These are phyloP conservation scores for Temnothorax curvispinosus DNA, from an alignment of 1,140 invertebrate species.

Conservation along the genomic window DNA sequence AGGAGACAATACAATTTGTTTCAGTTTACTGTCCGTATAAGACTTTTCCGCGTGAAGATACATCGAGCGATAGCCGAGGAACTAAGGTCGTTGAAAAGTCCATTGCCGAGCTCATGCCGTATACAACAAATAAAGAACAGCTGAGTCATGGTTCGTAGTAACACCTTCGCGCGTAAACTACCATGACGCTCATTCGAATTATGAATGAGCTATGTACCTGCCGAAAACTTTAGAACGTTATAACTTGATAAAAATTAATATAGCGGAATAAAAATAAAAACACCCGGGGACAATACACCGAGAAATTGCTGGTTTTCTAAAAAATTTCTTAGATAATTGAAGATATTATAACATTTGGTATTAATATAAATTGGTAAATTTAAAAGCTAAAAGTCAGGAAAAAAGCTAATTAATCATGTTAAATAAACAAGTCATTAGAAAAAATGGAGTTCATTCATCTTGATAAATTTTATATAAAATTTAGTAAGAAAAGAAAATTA, in stretches of 20 bases:
- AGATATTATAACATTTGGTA: not conserved
- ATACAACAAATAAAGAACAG: conserved; percentile 49
- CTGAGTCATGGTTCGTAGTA: conserved; percentile 32
- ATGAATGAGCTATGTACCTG: conserved; percentile 16
- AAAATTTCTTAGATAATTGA: not conserved
- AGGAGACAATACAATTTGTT: conserved; percentile 22
- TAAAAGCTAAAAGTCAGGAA: not conserved
- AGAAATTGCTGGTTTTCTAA: not conserved
- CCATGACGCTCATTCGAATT: conserved; percentile 14
- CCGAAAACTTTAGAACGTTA: conserved; percentile 2
- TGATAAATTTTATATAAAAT: not conserved
- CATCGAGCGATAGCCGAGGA: not conserved
- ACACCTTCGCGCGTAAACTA: conserved; percentile 9
- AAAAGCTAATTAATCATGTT: not conserved
- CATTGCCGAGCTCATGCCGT: conserved; percentile 12
- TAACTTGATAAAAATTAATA: conserved; percentile 1
- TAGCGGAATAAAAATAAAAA: not conserved
- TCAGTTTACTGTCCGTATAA: not conserved
- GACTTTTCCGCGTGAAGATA: conserved; percentile 3
- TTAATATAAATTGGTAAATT: not conserved
- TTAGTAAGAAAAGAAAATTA: not conserved
- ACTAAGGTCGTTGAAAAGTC: conserved; percentile 29
- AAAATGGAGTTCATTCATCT: not conserved
- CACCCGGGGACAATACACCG: not conserved
- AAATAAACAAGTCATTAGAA: not conserved